Percentiles rank a stretch among this genome's conserved stretches.
phyloP scores from a whole-genome alignment of 2,113 vertebrate species.

The Synodontis membranacea region DNA sequence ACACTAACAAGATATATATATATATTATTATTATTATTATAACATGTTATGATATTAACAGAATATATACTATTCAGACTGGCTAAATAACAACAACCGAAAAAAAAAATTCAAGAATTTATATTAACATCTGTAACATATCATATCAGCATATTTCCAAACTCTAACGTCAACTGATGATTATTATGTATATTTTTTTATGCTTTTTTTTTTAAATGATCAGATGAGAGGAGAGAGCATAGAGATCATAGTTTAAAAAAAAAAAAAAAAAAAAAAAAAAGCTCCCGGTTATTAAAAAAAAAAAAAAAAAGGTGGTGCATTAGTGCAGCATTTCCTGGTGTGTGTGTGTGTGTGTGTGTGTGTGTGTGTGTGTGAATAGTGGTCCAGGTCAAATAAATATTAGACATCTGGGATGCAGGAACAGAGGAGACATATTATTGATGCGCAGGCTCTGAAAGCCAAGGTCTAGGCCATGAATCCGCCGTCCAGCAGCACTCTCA shows the following conservation, averaged over 20 bases:
- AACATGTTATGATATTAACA: no score
- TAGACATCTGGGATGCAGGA: constrained; percentile 72
- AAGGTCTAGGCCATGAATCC: constrained; percentile 80
- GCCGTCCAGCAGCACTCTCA: constrained; percentile 71
- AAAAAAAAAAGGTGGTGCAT: neutral
- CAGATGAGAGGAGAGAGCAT: neutral
- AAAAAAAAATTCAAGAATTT: no score
- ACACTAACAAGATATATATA: no score
- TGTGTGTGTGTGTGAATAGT: constrained; percentile 5
- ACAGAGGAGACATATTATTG: constrained; percentile 73
- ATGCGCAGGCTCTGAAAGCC: constrained; percentile 80
- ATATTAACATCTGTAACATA: no score
- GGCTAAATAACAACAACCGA: no score
- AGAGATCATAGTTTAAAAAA: neutral
- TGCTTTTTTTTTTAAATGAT: no score
- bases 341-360: constrained; percentile 27
- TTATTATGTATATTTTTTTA: no score
- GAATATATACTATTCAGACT: no score
- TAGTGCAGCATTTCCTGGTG: constrained; percentile 27
- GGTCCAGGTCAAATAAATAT: constrained; percentile 64
- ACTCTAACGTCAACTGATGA: neutral
- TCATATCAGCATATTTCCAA: neutral
- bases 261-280: neutral
- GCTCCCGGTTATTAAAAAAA: neutral
- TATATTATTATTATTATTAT: no score